A percentile compares a stretch with the other conserved stretches of the same genome.
Conservation (phyloP, 2,113 vertebrate species). For the Heterotilapia buettikoferi region DNA sequence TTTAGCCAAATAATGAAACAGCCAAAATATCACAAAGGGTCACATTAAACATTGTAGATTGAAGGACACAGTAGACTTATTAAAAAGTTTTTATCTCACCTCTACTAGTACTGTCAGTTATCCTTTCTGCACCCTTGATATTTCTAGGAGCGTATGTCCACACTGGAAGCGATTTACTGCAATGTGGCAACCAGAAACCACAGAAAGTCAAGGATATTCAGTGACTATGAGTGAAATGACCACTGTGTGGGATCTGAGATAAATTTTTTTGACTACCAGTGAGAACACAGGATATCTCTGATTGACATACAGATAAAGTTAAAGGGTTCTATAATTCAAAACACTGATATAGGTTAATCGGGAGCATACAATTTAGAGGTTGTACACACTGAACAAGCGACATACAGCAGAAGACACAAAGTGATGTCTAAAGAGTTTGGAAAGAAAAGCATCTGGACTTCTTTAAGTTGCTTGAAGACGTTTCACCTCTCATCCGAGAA, state of each 20-base stretch:
- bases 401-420: not conserved
- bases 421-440: not conserved
- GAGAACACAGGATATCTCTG: not conserved
- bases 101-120: not conserved
- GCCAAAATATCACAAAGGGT: not conserved
- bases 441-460: not conserved
- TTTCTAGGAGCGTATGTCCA: not conserved
- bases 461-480: not conserved
- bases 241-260: not conserved
- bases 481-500: not conserved
- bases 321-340: not conserved
- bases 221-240: not conserved
- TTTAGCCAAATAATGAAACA: not conserved
- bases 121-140: not conserved
- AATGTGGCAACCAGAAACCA: not conserved
- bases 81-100: not conserved
- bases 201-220: not conserved
- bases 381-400: not conserved
- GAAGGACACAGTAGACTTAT: not conserved
- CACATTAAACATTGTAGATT: not conserved
- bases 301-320: not conserved
- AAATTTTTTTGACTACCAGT: rapidly evolving
- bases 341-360: not conserved
- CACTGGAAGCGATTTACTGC: not conserved
- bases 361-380: not conserved